Evolutionary conservation across 2,797 vertebrate species (phyloP), one percentile per base, ranked within the genome.

Genomic region (Xerus rutilus): DNA sequence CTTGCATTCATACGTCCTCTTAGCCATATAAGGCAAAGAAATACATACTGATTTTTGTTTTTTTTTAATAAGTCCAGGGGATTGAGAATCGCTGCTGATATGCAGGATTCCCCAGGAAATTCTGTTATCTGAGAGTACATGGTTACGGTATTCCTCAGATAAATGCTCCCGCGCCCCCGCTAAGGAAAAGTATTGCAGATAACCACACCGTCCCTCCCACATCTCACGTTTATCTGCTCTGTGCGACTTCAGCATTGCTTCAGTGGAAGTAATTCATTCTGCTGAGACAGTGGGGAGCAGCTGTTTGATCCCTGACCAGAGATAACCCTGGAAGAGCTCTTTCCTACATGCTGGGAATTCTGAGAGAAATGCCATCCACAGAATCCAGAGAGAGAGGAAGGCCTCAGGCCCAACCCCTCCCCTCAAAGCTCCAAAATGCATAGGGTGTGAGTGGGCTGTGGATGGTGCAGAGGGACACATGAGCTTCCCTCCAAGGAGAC

Each of bases 111-210:
- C 92, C 89, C 69, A 73, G 78, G 86, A 93, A 72, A 81, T 89
- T 73, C 78, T 69, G 72, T 93, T 97, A 97, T 95, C 95, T 69
- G 69, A n/a, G 79, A 79, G 65, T 30, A 74, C 81, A 25, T 2
- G 67, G 81, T n/a, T 73, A 70, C 8, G 70, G 64, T 4, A 79
- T 47, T 81, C 32, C 54, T 85, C 69, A 82, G 94, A 96, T 94
- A 97, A 95, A 65, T 5, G n/a, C 35, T 35, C 70, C 79, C n/a
- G n/a, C 85, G 74, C 91, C 95, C 28, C 9, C 77, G 72, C 62
- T 32, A 47, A 93, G 87, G 52, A 69, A 76, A 39, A 72, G 28
- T 5, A 10, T 72, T 90, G 39, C 73, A 94, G 95, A 97, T 95
- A 96, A 94, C 35, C 0, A 25, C 9, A 0, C 23, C 7, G 7